Conservation (phyloP, 1,140 invertebrate species). For the Anagrus nilaparvatae region DNA sequence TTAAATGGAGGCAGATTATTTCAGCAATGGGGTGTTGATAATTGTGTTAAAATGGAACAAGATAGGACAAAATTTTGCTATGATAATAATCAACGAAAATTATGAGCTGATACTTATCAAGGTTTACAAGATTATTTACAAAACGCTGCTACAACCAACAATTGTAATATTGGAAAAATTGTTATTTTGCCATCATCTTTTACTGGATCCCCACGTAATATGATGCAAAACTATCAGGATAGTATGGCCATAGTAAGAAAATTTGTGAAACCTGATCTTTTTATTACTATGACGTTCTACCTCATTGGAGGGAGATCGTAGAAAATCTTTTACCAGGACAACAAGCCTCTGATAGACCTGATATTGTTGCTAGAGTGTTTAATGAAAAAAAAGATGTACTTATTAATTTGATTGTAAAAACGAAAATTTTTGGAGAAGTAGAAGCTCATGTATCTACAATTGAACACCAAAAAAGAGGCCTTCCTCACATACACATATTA, state of each 20-base stretch:
- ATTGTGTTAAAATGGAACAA: background rate
- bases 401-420: background rate
- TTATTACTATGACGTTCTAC: too few species aligned
- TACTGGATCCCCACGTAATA: too few species aligned
- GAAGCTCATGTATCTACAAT: background rate
- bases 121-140: background rate
- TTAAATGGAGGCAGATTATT: too few species aligned
- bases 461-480: background rate
- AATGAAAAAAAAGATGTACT: background rate
- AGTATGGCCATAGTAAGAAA: too few species aligned
- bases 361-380: background rate
- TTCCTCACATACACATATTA: background rate
- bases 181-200: too few species aligned
- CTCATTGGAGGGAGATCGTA: background rate
- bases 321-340: background rate
- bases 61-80: background rate
- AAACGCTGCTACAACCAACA: background rate
- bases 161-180: too few species aligned
- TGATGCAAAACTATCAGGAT: background rate
- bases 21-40: background rate
- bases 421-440: background rate
- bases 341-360: background rate
- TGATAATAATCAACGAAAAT: background rate
- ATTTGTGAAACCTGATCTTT: too few species aligned
- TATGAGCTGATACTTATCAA: background rate